Base-by-base conservation (phyloP, 2,797 vertebrate genomes). In the Sparus aurata region DNA sequence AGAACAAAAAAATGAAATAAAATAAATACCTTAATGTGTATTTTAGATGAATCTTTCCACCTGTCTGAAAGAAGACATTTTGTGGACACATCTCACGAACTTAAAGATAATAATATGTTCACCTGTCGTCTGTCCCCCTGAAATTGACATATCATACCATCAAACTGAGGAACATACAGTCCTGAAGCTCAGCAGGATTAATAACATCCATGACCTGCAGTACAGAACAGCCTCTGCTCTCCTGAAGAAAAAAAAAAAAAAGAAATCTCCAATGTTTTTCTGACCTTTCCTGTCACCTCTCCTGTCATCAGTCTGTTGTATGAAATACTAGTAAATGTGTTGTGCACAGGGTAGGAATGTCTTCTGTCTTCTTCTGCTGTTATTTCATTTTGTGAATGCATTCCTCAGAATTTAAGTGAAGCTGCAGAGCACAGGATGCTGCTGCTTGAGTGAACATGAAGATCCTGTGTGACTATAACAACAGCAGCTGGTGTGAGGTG, bases 401-500 rank as follows among this genome's bases (percentile, higher is more conserved):
- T 71, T 59, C 41, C 27, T 76, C 17, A 67, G 22, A 67, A 63
- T 53, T 74, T 23, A 5, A 64, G 49, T 43, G 58, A 75, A 80
- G 34, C 23, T 23, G 25, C 64, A 54, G 2, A 41, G 34, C 52
- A 16, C 62, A 60, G 27, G 70, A 81, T 80, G 84, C 81, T 89
- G 64, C 73, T 84, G 83, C 87, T 73, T 49, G 70, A 84, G 70
- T 70, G 73, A 86, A 73, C 83, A 73, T 45, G 34, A 47, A 75
- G 84, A 87, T 88, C 76, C 66, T 86, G 46, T 75, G 65, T 63
- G 82, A 86, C 73, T 82, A 50, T 76, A 86, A 75, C 81, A 90
- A 73, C 80, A 89, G 83, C 93, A 93, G 89, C 89, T 93, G 91
- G 64, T 89, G 54, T 59, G 85, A 93, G 93, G 89, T 92, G 82